Percentiles rank a stretch among this genome's conserved stretches.
Evolutionary conservation across 2,888 invertebrate genomes (phyloP).

Genomic region (Drosophila dives): DNA sequence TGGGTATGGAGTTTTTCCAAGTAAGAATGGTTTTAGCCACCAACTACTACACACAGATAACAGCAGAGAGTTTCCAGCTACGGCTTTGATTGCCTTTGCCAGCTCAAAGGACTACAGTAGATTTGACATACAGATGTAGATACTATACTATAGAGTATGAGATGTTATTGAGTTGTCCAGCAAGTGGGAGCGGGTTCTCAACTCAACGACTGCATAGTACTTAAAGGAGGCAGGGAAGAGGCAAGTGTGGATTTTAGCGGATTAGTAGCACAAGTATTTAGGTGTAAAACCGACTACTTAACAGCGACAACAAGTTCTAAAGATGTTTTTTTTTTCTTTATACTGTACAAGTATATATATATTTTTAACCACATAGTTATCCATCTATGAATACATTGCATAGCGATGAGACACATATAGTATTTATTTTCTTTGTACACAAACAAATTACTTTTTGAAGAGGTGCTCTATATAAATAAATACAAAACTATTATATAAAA

Average conservation of each 20-base stretch:
- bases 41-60: conserved; percentile 35
- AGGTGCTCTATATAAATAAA: conserved; percentile 9
- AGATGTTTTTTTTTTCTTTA: not conserved
- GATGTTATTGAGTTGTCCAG: conserved; percentile 18
- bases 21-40: conserved; percentile 38
- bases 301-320: conserved; percentile 25
- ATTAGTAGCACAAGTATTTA: conserved; percentile 29
- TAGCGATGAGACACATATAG: conserved; percentile 38
- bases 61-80: conserved; percentile 19
- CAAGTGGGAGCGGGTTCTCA: not conserved
- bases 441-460: conserved; percentile 18
- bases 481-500: not conserved
- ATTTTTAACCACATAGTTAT: conserved; percentile 39
- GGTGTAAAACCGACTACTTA: conserved; percentile 23
- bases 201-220: conserved; percentile 6
- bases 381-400: conserved; percentile 28
- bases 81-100: conserved; percentile 2
- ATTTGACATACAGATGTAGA: conserved; percentile 6
- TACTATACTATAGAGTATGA: conserved; percentile 9
- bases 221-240: not conserved
- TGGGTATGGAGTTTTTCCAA: conserved; percentile 6
- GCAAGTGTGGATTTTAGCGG: not conserved
- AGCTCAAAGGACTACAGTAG: conserved; percentile 18
- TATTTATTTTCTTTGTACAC: conserved; percentile 31
- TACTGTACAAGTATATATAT: conserved; percentile 16